Base-by-base conservation (phyloP, 2,888 invertebrate species). In the Drosophila cyrtoloma region DNA sequence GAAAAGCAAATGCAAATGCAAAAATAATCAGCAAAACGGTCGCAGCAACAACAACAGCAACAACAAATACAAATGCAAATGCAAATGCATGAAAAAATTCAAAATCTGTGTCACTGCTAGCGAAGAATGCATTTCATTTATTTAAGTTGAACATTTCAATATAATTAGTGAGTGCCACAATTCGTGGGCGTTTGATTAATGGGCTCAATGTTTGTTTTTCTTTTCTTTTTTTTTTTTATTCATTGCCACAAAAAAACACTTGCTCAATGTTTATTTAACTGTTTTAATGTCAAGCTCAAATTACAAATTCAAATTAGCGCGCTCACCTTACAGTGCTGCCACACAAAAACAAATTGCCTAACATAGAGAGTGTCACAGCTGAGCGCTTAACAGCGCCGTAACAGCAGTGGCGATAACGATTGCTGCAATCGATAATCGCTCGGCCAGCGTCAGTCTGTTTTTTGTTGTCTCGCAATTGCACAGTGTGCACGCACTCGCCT, bases 111-210 rank as follows among this genome's bases (percentile, higher is more conserved):
- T 90, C 90, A 86, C 82, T 69, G 79, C 72, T 58, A 71, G 71
- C 63, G 44, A 72, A 69, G 71, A 84, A 77, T 82, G 77, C 71
- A 79, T 65, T 73, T 82, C 52, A 74, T 60, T 74, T 77, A 59
- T 71, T 67, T 81, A 55, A 39, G 37, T 67, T 42, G 66, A 68
- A 58, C 71, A 68, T 70, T 19, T 33, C 66, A 16, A 47, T 74
- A 78, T 77, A 81, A 65, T 77, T 75, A 81, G 65, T 65, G 33
- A 16, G 22, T 47, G 26, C 47, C 58, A 55, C 42, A 22, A 58
- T 60, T 55, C 65, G 84, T 71, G 72, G 90, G 90, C 79, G 89
- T 69, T 72, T 86, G 77, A 90, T 88, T 83, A 74, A 90, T 86
- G 69, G 52, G 60, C 66, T 32, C 61, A 60, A n/a, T 59, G 19